These are phyloP conservation scores for Macrobrachium rosenbergii DNA, from an alignment of 1,140 invertebrate species.

Conservation along the genomic window DNA sequence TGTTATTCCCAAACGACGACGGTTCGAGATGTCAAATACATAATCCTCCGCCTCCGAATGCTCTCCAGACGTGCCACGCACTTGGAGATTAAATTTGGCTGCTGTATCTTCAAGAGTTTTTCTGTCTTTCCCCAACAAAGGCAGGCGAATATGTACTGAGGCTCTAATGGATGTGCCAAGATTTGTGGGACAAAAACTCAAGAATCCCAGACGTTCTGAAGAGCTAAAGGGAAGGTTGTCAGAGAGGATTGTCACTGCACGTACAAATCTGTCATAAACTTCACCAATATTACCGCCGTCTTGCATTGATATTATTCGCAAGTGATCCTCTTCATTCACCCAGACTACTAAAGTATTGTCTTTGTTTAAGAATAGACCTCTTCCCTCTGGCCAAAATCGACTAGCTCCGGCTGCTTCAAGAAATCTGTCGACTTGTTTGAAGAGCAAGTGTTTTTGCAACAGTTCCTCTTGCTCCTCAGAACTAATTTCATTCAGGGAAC, in stretches of 20 bases:
- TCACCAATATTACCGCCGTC: conserved; percentile 74
- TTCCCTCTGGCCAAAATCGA: conserved; percentile 75
- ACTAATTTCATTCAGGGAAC: conserved; percentile 68
- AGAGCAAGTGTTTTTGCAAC: conserved; percentile 70
- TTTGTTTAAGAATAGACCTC: conserved; percentile 76
- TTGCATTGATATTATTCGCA: conserved; percentile 77
- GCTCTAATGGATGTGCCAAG: conserved; percentile 97
- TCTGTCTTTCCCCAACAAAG: conserved; percentile 92
- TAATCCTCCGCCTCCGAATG: conserved; percentile 95
- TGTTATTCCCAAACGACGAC: conserved; percentile 71
- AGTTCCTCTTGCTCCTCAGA: conserved; percentile 67
- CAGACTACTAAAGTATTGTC: conserved; percentile 76
- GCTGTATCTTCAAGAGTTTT: conserved; percentile 92
- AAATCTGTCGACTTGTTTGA: conserved; percentile 71
- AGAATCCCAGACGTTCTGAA: conserved; percentile 92
- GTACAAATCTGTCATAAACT: conserved; percentile 90
- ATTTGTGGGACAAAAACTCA: conserved; percentile 99
- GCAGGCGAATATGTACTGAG: conserved; percentile 97
- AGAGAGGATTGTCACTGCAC: conserved; percentile 92
- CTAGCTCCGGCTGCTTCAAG: conserved; percentile 74
- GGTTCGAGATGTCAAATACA: conserved; percentile 84
- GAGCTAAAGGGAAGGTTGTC: conserved; percentile 92
- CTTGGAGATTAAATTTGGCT: conserved; percentile 87
- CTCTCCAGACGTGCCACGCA: conserved; percentile 92
- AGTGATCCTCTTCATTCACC: conserved; percentile 77